phyloP scores from a whole-genome alignment of 1,140 invertebrate genomes.

The Caenorhabditis remanei region DNA sequence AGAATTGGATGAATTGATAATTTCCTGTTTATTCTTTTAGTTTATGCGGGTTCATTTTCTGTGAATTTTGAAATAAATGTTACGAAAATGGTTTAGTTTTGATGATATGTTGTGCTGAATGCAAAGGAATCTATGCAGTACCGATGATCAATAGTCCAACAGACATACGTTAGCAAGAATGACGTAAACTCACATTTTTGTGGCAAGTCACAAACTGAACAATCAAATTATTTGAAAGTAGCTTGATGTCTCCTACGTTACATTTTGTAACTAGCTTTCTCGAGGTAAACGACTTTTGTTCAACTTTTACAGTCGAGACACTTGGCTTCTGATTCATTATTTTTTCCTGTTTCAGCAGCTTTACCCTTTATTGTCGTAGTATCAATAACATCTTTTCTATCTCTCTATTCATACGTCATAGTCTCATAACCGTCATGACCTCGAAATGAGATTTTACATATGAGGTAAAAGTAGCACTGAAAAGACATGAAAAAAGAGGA shows the following conservation, averaged over 20 bases:
- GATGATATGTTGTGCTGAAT: neutral
- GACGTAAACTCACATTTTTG: too few relatives aligned
- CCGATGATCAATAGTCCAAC: too few relatives aligned
- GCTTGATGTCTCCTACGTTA: neutral
- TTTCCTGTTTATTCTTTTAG: constrained; percentile 47
- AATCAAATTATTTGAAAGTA: neutral
- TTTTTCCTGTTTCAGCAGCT: neutral
- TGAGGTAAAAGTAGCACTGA: constrained; percentile 51
- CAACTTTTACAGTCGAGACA: neutral
- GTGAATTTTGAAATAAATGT: constrained; percentile 34
- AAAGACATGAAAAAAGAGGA: constrained; percentile 25
- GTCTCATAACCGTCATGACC: constrained; percentile 41
- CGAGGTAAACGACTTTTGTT: constrained; percentile 11
- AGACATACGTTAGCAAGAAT: too few relatives aligned
- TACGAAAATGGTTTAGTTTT: neutral
- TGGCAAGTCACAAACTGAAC: too few relatives aligned
- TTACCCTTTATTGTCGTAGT: neutral
- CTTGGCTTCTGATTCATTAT: constrained; percentile 31
- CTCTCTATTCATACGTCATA: neutral
- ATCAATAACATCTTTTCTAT: neutral
- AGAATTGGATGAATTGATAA: neutral
- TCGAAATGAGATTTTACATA: constrained; percentile 32
- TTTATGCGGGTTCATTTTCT: constrained; percentile 51
- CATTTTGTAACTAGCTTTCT: neutral
- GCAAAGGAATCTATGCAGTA: too few relatives aligned